Conservation (phyloP, 2,113 vertebrate genomes). For the Vombatus ursinus region DNA sequence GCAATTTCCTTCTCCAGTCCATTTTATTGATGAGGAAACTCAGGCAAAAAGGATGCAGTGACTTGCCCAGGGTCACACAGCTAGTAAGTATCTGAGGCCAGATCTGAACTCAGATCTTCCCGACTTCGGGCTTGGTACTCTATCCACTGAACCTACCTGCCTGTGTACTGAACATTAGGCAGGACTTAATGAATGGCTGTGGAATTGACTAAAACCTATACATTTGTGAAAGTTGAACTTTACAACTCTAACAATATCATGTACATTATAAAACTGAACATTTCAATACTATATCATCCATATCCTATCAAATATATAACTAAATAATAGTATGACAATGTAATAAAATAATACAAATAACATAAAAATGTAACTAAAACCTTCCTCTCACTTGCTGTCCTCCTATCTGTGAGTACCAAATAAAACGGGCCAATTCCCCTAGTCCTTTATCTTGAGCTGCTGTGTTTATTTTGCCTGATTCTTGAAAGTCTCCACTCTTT, state of each 20-base stretch:
- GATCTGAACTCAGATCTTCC: not conserved
- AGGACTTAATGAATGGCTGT: not conserved
- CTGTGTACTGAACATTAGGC: not conserved
- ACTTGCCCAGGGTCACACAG: not conserved
- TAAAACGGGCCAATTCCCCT: slow-evolving; percentile 54
- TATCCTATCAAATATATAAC: not conserved
- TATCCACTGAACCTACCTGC: not conserved
- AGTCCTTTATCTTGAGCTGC: not conserved
- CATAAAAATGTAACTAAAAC: slow-evolving; percentile 46
- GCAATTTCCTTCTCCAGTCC: not conserved
- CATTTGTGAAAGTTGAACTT: not conserved
- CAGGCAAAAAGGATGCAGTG: not conserved
- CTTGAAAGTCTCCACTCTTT: not conserved
- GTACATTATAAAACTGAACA: not conserved
- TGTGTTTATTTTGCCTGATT: not conserved
- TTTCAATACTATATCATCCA: not conserved
- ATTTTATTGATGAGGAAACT: not conserved
- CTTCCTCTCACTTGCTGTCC: slow-evolving; percentile 56
- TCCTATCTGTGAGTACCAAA: slow-evolving; percentile 58
- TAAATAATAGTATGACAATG: not conserved
- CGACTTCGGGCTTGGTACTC: not conserved
- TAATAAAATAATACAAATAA: not conserved
- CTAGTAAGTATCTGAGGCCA: not conserved
- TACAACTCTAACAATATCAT: not conserved
- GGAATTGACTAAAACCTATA: not conserved